phyloP scores from a whole-genome alignment of 2,797 vertebrate species.

The Emys orbicularis region DNA sequence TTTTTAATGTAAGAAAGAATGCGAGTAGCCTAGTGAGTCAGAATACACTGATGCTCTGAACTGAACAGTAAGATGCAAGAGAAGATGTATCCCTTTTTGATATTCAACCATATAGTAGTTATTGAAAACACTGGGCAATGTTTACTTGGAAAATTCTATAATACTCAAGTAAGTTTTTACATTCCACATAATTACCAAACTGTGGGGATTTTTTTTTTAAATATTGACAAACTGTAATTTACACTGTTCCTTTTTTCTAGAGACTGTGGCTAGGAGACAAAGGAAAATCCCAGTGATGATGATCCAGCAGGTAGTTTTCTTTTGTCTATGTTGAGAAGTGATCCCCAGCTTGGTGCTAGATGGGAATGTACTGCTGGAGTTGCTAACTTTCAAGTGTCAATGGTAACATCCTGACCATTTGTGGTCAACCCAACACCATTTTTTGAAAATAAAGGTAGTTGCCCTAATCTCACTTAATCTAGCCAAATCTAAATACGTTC shows the following conservation, averaged over 20 bases:
- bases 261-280: background rate
- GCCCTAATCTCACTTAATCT: background rate
- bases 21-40: background rate
- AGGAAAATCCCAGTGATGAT: background rate
- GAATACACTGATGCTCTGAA: background rate
- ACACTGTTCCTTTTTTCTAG: background rate
- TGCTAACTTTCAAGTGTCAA: background rate
- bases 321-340: background rate
- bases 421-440: background rate
- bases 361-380: background rate
- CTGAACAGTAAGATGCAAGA: background rate
- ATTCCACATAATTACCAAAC: background rate
- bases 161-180: background rate
- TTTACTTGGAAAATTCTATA: background rate
- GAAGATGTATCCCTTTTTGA: background rate
- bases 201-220: background rate
- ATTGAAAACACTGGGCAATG: background rate
- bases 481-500: background rate
- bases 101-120: background rate
- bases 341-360: background rate
- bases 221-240: background rate
- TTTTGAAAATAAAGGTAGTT: background rate
- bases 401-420: background rate
- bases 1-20: fast-evolving
- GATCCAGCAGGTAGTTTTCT: background rate